Evolutionary conservation across 1,140 invertebrate species (phyloP).

Genomic region (Penaeus chinensis): DNA sequence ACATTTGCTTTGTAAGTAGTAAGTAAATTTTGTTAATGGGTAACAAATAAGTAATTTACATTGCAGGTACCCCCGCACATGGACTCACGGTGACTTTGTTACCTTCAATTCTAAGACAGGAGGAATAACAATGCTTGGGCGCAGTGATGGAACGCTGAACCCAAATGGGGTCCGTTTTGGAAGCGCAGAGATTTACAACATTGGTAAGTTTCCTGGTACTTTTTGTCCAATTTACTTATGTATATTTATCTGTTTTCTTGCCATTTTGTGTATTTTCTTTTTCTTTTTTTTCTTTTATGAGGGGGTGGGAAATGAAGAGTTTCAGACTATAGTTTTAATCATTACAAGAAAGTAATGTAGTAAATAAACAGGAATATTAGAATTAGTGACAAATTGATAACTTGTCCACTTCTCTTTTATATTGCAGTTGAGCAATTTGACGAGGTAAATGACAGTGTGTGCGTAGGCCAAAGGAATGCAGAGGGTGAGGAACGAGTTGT

Average conservation of each 20-base stretch:
- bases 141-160: slow-evolving; percentile 75
- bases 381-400: not conserved
- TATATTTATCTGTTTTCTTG: not conserved
- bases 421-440: slow-evolving; percentile 71
- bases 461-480: slow-evolving; percentile 70
- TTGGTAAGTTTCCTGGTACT: slow-evolving; percentile 67
- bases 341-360: not conserved
- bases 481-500: slow-evolving; percentile 72
- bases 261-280: not conserved
- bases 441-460: slow-evolving; percentile 72
- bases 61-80: slow-evolving; percentile 62
- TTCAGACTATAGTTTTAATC: not conserved
- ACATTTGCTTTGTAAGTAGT: too few species aligned
- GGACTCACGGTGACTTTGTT: slow-evolving; percentile 74
- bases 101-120: slow-evolving; percentile 71
- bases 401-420: slow-evolving; percentile 23
- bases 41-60: not conserved
- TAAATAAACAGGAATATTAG: too few species aligned
- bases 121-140: slow-evolving; percentile 74
- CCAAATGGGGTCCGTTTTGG: slow-evolving; percentile 76
- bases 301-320: not conserved
- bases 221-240: slow-evolving; percentile 21
- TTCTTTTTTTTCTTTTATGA: not conserved
- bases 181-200: slow-evolving; percentile 75
- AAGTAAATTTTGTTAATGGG: not conserved